Conservation (phyloP, 2,888 invertebrate genomes). For the Noctua pronuba region DNA sequence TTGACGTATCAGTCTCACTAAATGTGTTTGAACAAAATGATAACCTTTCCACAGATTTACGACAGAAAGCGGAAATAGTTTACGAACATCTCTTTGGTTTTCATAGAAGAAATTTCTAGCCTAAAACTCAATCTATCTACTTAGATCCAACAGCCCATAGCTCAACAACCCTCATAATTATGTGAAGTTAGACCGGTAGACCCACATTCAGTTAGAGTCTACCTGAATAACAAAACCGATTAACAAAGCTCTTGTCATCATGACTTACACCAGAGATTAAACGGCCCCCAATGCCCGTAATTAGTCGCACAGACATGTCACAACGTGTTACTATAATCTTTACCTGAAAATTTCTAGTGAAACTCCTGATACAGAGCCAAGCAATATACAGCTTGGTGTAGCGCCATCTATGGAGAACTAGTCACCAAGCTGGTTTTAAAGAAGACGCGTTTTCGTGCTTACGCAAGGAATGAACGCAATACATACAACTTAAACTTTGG, state of each 20-base stretch:
- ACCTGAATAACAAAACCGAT: neutral
- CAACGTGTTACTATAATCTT: neutral
- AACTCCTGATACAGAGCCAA: neutral
- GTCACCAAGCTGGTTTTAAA: no score
- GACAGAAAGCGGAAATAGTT: neutral
- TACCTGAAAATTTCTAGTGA: neutral
- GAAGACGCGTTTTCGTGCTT: neutral
- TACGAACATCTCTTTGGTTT: neutral
- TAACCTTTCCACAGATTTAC: neutral
- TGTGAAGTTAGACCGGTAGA: neutral
- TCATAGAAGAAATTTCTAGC: neutral
- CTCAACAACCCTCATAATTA: neutral
- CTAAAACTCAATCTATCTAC: no score
- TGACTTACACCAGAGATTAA: neutral
- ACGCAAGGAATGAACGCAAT: neutral
- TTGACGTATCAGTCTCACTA: neutral
- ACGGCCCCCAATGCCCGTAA: no score
- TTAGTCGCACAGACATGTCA: neutral
- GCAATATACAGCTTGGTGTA: neutral
- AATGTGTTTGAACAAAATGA: no score
- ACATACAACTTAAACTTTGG: neutral
- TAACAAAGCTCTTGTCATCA: constrained; percentile 1
- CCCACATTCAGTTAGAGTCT: neutral
- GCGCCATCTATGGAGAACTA: constrained; percentile 19
- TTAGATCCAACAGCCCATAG: neutral